Percentiles rank a stretch among this genome's conserved stretches.
These are phyloP conservation scores for Alauda arvensis DNA, from an alignment of 2,797 vertebrate species.

Conservation along the genomic window DNA sequence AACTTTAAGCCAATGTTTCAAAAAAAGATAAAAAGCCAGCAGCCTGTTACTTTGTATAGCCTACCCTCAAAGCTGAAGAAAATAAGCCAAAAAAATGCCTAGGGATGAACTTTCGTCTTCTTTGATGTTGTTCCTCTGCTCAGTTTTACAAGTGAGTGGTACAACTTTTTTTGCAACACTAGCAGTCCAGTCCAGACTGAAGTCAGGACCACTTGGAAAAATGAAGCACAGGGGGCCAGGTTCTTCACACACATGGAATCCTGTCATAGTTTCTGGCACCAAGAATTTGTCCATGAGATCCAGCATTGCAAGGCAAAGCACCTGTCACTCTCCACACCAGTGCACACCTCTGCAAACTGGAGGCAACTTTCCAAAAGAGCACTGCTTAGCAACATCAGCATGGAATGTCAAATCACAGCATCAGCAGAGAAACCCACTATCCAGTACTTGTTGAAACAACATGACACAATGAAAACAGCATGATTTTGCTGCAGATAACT, in stretches of 20 bases:
- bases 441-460: background rate
- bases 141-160: background rate
- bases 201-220: background rate
- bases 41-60: background rate
- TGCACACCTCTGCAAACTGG: background rate
- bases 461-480: background rate
- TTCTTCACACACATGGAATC: background rate
- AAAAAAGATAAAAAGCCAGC: background rate
- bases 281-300: background rate
- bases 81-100: background rate
- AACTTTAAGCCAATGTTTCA: background rate
- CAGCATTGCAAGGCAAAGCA: background rate
- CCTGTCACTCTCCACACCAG: fast-evolving
- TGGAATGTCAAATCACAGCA: fast-evolving
- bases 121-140: background rate
- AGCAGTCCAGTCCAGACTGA: background rate
- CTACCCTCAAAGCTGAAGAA: background rate
- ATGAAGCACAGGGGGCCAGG: fast-evolving
- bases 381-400: background rate
- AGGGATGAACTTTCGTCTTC: background rate
- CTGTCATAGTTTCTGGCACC: background rate
- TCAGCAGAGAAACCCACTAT: background rate
- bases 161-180: background rate
- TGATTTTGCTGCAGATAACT: background rate
- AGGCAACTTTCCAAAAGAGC: background rate